Percentiles rank a stretch among this genome's conserved stretches.
Evolutionary conservation across 1,140 invertebrate genomes (phyloP).

Genomic region (Amphibalanus amphitrite): DNA sequence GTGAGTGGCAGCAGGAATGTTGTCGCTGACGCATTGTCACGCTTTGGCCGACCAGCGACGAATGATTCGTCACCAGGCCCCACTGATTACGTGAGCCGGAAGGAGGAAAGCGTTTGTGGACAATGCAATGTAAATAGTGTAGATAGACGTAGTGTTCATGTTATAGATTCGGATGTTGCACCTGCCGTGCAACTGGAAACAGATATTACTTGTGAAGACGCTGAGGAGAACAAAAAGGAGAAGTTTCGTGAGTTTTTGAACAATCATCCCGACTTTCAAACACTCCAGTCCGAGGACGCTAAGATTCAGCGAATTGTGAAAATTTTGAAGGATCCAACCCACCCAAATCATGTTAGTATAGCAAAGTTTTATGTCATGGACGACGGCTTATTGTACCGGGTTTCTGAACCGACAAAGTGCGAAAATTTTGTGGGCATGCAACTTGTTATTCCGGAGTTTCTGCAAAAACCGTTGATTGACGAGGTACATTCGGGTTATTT

Average conservation of each 20-base stretch:
- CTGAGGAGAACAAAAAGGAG: not conserved
- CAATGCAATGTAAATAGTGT: too few relatives aligned
- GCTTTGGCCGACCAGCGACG: too few relatives aligned
- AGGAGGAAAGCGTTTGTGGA: too few relatives aligned
- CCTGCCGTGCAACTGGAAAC: too few relatives aligned
- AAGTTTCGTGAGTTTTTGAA: not conserved
- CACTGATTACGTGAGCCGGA: too few relatives aligned
- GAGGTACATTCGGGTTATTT: not conserved
- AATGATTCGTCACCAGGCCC: too few relatives aligned
- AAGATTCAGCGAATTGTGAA: not conserved
- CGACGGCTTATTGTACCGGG: not conserved
- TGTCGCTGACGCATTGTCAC: not conserved
- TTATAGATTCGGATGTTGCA: too few relatives aligned
- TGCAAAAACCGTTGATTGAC: not conserved
- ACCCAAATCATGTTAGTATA: not conserved
- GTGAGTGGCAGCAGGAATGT: not conserved
- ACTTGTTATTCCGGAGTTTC: not conserved
- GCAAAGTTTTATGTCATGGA: not conserved
- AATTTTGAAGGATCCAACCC: not conserved
- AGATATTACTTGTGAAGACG: too few relatives aligned
- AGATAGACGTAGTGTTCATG: too few relatives aligned
- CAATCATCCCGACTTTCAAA: not conserved
- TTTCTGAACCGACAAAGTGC: not conserved
- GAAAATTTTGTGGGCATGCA: not conserved
- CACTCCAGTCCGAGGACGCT: not conserved